Percentiles rank a stretch among this genome's conserved stretches.
These are phyloP conservation scores for Salvelinus fontinalis DNA, from an alignment of 2,113 vertebrate species.

Conservation along the genomic window DNA sequence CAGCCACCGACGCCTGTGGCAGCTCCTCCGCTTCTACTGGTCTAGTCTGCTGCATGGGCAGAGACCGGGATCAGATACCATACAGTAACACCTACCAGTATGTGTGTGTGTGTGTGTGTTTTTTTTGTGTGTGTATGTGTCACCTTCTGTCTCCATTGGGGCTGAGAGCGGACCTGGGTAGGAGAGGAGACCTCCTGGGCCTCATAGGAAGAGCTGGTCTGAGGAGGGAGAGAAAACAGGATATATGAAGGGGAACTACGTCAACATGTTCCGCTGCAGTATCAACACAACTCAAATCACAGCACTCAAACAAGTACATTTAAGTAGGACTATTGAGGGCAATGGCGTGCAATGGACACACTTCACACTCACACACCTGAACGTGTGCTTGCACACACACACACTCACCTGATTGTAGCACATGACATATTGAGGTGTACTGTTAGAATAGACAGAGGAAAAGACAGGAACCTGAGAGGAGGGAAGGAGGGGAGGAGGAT, in stretches of 20 bases:
- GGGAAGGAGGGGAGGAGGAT: neutral
- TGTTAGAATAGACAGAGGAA: slow-evolving; percentile 74
- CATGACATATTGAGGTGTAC: slow-evolving; percentile 73
- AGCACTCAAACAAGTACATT: neutral
- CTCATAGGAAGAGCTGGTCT: slow-evolving; percentile 75
- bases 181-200: slow-evolving; percentile 71
- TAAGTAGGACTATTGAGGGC: neutral
- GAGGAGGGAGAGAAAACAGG: slow-evolving; percentile 3
- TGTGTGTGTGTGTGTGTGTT: neutral
- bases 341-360: neutral
- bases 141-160: slow-evolving; percentile 69
- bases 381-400: neutral
- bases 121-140: neutral
- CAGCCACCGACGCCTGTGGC: slow-evolving; percentile 14
- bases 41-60: slow-evolving; percentile 24
- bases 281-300: neutral
- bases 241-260: too few species aligned
- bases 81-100: neutral
- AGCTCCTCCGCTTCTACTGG: slow-evolving; percentile 19
- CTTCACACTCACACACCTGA: slow-evolving; percentile 63
- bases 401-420: slow-evolving; percentile 78
- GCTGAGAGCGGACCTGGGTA: slow-evolving; percentile 32
- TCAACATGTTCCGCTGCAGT: slow-evolving; percentile 43
- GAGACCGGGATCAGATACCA: neutral
- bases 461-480: slow-evolving; percentile 75